Evolutionary conservation across 2,113 vertebrate species (phyloP).

Genomic region (Paramormyrops kingsleyae): DNA sequence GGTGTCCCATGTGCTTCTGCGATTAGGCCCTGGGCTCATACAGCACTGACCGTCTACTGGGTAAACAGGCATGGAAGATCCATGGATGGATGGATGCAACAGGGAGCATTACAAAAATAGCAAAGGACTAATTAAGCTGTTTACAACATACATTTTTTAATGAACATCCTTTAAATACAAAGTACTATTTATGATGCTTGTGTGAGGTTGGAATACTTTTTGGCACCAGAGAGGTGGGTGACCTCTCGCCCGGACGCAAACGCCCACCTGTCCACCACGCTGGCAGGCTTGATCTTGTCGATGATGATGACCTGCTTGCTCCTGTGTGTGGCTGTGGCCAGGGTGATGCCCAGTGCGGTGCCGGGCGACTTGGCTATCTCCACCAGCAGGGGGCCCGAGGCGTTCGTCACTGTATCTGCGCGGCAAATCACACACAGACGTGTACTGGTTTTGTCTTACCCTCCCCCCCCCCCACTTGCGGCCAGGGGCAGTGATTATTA

Average conservation of each 20-base stretch:
- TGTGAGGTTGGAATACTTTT: not conserved
- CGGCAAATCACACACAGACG: not conserved
- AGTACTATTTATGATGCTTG: not conserved
- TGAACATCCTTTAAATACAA: not conserved
- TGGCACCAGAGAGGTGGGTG: not conserved
- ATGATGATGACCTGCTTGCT: constrained; percentile 90
- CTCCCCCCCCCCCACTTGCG: not conserved
- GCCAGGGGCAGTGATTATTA: too few relatives aligned
- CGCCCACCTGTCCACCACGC: constrained; percentile 88
- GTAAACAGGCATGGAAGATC: not conserved
- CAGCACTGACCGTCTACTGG: not conserved
- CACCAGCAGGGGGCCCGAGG: constrained; percentile 83
- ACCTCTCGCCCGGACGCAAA: not conserved
- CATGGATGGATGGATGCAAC: not conserved
- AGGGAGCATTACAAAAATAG: not conserved
- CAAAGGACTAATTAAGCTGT: not conserved
- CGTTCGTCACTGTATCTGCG: constrained; percentile 77
- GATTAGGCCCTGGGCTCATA: not conserved
- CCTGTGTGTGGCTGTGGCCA: constrained; percentile 70
- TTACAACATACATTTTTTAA: not conserved
- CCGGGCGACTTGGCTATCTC: constrained; percentile 87
- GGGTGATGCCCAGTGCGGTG: constrained; percentile 76
- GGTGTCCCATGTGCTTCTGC: not conserved
- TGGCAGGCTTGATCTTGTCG: constrained; percentile 86
- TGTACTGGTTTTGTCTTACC: not conserved